phyloP scores from a whole-genome alignment of 30 jellyfish, hydroid and myxozoan genomes.

The Hydra vulgaris region DNA sequence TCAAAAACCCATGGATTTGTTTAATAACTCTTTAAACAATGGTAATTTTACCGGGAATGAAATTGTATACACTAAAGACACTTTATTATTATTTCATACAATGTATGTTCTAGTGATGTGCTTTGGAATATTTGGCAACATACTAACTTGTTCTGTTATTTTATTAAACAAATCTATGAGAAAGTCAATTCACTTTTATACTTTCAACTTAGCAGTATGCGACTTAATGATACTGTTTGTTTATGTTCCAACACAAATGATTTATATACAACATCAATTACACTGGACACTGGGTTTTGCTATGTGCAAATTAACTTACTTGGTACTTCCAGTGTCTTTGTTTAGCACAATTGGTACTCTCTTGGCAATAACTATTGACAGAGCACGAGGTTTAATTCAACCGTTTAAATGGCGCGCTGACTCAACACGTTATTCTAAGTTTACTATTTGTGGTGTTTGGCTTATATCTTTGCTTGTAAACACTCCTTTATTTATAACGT shows the following conservation, averaged over 20 bases:
- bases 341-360: constrained; percentile 68
- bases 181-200: constrained; percentile 71
- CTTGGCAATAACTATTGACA: constrained; percentile 87
- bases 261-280: constrained; percentile 48
- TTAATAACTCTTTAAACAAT: too few species aligned
- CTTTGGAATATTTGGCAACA: constrained; percentile 69
- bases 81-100: constrained; percentile 7
- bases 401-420: constrained; percentile 93
- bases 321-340: constrained; percentile 56
- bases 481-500: constrained; percentile 45
- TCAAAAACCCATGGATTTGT: too few species aligned
- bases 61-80: background rate
- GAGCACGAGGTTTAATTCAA: constrained; percentile 78
- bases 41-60: too few species aligned
- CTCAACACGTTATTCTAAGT: constrained; percentile 35
- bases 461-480: constrained; percentile 42
- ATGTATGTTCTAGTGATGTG: constrained; percentile 38
- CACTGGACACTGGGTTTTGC: constrained; percentile 69
- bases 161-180: constrained; percentile 63
- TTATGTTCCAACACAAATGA: constrained; percentile 80
- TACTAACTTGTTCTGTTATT: constrained; percentile 73
- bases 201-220: constrained; percentile 75
- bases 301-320: constrained; percentile 53
- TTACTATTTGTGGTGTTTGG: constrained; percentile 71
- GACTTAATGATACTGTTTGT: constrained; percentile 51